phyloP scores from a whole-genome alignment of 1,140 invertebrate genomes.

The Bombus breviceps region DNA sequence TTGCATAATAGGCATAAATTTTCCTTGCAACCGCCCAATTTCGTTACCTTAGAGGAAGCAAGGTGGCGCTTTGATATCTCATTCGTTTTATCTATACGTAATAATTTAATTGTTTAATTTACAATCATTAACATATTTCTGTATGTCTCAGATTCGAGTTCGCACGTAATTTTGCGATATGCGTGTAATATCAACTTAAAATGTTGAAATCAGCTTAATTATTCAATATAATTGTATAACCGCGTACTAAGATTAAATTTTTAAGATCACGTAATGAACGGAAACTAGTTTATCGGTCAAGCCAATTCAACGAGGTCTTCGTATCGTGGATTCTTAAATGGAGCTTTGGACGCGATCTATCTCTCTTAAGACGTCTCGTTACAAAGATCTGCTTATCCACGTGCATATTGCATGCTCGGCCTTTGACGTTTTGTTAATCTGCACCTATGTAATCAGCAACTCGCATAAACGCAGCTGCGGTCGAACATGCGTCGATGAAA shows the following conservation, averaged over 20 bases:
- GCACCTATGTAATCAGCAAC: conserved; percentile 17
- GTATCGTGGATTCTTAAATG: too few species aligned
- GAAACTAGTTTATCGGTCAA: background rate
- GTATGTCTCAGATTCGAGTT: too few species aligned
- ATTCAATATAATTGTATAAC: background rate
- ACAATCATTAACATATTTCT: too few species aligned
- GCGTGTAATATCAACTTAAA: too few species aligned
- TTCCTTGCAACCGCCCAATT: background rate
- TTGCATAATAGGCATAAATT: background rate
- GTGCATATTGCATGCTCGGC: conserved; percentile 19
- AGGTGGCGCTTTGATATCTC: too few species aligned
- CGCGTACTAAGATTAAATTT: background rate
- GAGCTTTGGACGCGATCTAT: background rate
- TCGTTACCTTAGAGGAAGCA: background rate
- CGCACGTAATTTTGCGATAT: too few species aligned
- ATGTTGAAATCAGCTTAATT: background rate
- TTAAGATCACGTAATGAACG: background rate
- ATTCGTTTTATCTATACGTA: too few species aligned
- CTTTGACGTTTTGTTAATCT: conserved; percentile 22
- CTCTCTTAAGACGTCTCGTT: background rate
- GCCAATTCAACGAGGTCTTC: too few species aligned
- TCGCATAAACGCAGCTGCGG: conserved; percentile 9
- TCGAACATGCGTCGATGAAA: background rate
- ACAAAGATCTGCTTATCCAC: conserved; percentile 35
- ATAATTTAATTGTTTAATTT: background rate